phyloP scores from a whole-genome alignment of 2,113 vertebrate species.

The Camarhynchus parvulus region DNA sequence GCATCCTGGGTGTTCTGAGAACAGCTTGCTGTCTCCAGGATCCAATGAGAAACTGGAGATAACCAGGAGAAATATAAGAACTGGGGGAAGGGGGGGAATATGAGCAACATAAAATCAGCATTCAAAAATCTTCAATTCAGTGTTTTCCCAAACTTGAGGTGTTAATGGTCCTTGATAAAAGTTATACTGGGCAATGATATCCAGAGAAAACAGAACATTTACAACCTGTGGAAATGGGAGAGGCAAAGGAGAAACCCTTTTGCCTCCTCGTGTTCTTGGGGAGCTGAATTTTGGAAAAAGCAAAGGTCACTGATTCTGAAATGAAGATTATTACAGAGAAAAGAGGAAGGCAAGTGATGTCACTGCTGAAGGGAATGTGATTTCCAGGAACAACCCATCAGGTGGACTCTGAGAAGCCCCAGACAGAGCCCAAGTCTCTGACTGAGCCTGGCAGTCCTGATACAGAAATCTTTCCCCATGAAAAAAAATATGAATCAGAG shows the following conservation, averaged over 20 bases:
- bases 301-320: not conserved
- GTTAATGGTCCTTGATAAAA: not conserved
- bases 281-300: not conserved
- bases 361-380: not conserved
- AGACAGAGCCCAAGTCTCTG: not conserved
- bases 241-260: not conserved
- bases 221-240: not conserved
- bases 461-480: not conserved
- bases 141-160: not conserved
- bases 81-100: rapidly evolving
- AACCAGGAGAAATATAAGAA: not conserved
- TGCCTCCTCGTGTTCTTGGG: rapidly evolving
- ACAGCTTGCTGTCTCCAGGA: not conserved
- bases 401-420: not conserved
- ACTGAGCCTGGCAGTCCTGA: not conserved
- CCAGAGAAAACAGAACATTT: not conserved
- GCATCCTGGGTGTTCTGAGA: not conserved
- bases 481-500: not conserved
- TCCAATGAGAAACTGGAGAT: not conserved
- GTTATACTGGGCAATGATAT: not conserved
- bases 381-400: not conserved
- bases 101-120: rapidly evolving
- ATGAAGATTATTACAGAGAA: not conserved
- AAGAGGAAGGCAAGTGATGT: not conserved
- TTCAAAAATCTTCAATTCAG: not conserved